A percentile compares a stretch with the other conserved stretches of the same genome.
Conservation (phyloP, 2,113 vertebrate species). For the Equus quagga region DNA sequence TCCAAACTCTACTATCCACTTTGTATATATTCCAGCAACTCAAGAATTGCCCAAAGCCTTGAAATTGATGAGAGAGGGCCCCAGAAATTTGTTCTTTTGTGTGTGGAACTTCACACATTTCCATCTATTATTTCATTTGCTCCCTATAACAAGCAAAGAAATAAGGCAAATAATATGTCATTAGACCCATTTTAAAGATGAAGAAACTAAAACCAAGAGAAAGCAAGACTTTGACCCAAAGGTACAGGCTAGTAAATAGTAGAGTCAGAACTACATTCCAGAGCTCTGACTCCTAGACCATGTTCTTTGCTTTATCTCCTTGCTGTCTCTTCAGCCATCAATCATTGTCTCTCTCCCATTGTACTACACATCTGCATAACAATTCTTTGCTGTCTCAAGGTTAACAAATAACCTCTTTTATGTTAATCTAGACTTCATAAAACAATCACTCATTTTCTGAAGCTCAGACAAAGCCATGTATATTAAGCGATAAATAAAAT, state of each 20-base stretch:
- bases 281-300: neutral
- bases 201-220: slow-evolving; percentile 20
- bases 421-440: neutral
- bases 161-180: neutral
- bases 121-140: neutral
- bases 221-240: neutral
- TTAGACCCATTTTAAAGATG: slow-evolving; percentile 21
- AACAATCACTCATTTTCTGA: neutral
- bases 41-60: slow-evolving; percentile 16
- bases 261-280: neutral
- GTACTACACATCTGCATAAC: neutral
- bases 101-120: neutral
- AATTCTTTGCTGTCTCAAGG: neutral
- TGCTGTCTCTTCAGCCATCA: neutral
- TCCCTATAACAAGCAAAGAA: neutral
- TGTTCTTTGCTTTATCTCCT: neutral
- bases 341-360: neutral
- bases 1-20: neutral
- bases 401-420: slow-evolving; percentile 17
- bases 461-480: neutral
- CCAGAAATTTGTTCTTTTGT: neutral
- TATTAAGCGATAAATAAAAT: neutral
- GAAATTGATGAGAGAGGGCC: neutral
- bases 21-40: neutral
- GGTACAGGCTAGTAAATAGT: neutral